phyloP scores from a whole-genome alignment of 2,797 vertebrate species.

The Tenualosa ilisha region DNA sequence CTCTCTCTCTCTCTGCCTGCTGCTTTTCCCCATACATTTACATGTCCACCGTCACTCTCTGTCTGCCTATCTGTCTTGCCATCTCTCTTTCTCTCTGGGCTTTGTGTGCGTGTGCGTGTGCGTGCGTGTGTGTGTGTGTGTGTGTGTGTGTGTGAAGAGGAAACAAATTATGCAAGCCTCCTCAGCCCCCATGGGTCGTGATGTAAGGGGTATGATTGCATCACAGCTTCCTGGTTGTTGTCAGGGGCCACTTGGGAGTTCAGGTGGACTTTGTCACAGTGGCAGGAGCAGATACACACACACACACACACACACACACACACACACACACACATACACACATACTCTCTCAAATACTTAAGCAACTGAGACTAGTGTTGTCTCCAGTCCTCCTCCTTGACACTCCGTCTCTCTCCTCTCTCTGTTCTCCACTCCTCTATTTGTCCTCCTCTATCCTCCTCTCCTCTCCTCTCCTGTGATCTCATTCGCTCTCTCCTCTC shows the following conservation, averaged over 20 bases:
- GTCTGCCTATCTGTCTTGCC: neutral
- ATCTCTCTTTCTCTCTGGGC: too few relatives aligned
- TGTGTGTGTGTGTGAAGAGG: too few relatives aligned
- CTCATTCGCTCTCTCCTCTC: neutral
- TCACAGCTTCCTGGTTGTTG: slow-evolving; percentile 40
- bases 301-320: neutral
- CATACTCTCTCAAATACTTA: neutral
- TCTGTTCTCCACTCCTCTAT: neutral
- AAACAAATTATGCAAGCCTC: slow-evolving; percentile 39
- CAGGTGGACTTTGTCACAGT: slow-evolving; percentile 32
- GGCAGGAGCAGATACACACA: neutral
- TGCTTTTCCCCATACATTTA: too few relatives aligned
- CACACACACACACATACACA: neutral
- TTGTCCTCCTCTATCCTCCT: neutral
- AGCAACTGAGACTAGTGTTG: neutral
- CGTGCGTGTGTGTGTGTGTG: neutral
- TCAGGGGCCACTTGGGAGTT: neutral
- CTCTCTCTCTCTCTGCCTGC: neutral
- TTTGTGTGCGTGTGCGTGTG: neutral
- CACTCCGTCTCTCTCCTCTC: neutral
- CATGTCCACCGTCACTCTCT: neutral
- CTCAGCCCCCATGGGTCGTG: slow-evolving; percentile 3
- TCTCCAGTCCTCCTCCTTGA: neutral
- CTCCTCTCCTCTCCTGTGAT: neutral
- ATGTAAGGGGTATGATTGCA: slow-evolving; percentile 42